Evolutionary conservation across 92 coral and sea anemone species (phyloP), one percentile per base, ranked within the genome.

Genomic region (Plumapathes pennacea): DNA sequence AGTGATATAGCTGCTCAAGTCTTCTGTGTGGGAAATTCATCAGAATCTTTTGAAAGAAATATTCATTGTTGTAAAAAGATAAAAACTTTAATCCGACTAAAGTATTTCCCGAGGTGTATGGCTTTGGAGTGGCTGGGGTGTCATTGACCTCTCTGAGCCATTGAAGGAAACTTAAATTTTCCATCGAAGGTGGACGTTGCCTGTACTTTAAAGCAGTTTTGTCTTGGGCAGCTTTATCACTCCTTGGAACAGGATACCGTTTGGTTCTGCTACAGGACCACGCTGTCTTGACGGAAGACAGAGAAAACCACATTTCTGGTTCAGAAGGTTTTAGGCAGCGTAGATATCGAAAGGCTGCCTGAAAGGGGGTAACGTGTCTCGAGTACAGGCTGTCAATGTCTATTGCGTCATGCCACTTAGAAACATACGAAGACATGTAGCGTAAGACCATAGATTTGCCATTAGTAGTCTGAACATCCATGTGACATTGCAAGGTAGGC

Each of bases 401-500:
- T 10, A 40, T 10, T 10, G 1, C 36, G 17, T 50, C 38, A 4
- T 50, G 57, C 4, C 37, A 26, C 7, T 50, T 50, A 1, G 57
- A 11, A 0, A 50, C 57, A 15, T 78, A 78, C 10, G 51, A 48
- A 0, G 74, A 12, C 0, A 65, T 68, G 62, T 61, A 70, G 36
- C 42, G 46, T 21, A 78, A 14, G 6, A 70, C 18, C 73, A 78
- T 70, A 17, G 37, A 72, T 21, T 36, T 62, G 21, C 72, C 66
- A 32, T 78, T 72, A 0, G 66, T 27, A n/a, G 72, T 18, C 36
- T 69, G 85, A 13, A 60, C 55, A 25, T 69, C 78, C 85, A 78
- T 78, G 1, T 64, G 32, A 53, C 78, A 78, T 23, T 52, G 25
- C 18, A 78, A 26, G 0, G 66, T 43, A 14, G 78, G 85, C 4